Evolutionary conservation across 2,888 invertebrate genomes (phyloP).

Genomic region (Nymphalis urticae): DNA sequence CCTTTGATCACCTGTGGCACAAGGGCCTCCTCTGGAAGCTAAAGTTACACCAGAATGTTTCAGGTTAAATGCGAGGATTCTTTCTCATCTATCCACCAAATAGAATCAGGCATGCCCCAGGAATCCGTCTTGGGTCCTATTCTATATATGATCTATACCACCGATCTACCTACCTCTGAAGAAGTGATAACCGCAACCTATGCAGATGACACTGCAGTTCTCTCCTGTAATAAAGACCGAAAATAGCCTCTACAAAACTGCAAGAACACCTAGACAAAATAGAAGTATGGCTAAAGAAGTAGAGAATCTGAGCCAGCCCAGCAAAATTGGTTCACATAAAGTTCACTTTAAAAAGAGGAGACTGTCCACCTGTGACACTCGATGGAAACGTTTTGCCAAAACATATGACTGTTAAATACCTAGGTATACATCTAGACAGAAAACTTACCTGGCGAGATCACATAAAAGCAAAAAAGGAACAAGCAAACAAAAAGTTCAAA

Average conservation of each 20-base stretch:
- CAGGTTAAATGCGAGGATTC: conserved; percentile 1
- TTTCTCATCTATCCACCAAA: background rate
- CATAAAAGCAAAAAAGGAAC: too few species aligned
- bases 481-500: too few species aligned
- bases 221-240: too few species aligned
- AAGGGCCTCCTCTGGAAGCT: too few species aligned
- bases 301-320: too few species aligned
- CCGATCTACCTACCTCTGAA: too few species aligned
- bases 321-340: background rate
- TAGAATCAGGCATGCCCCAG: background rate
- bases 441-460: too few species aligned
- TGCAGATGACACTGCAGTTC: too few species aligned
- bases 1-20: background rate
- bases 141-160: background rate
- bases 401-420: background rate
- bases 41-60: background rate
- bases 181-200: too few species aligned
- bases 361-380: background rate
- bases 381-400: background rate
- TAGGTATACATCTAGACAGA: background rate
- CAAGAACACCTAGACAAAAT: too few species aligned
- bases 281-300: too few species aligned
- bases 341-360: background rate
- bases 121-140: background rate
- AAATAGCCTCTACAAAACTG: too few species aligned